These are phyloP conservation scores for Tromatobia lineatoria DNA, from an alignment of 2,888 invertebrate species.

Conservation along the genomic window DNA sequence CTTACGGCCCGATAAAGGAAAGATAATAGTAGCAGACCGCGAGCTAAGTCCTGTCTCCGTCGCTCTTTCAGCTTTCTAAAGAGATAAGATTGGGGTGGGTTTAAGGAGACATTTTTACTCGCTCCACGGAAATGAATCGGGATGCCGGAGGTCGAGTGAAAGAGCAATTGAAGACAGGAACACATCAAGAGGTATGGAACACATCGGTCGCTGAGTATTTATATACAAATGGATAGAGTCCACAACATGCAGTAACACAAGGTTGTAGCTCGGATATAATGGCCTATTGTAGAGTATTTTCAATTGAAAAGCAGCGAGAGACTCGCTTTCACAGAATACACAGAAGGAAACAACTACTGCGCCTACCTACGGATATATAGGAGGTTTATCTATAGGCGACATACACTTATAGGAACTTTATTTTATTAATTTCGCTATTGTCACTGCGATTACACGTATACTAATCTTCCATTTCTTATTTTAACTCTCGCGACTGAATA, in stretches of 20 bases:
- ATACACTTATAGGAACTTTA: neutral
- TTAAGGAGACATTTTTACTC: constrained; percentile 53
- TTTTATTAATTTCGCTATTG: neutral
- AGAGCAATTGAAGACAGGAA: neutral
- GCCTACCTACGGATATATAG: neutral
- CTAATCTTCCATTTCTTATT: neutral
- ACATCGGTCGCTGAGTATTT: neutral
- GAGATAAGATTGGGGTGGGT: constrained; percentile 62
- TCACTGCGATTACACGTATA: neutral
- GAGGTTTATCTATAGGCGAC: neutral
- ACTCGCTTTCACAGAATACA: neutral
- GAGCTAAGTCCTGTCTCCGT: constrained; percentile 30
- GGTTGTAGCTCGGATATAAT: neutral
- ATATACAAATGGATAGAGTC: neutral
- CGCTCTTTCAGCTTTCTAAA: constrained; percentile 35
- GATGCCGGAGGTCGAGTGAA: neutral
- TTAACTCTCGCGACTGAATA: neutral
- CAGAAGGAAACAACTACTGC: neutral
- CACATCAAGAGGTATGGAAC: neutral
- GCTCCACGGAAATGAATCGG: neutral
- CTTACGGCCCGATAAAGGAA: constrained; percentile 70
- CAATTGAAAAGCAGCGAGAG: neutral
- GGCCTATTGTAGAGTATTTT: neutral
- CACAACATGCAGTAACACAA: neutral
- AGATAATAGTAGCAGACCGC: constrained; percentile 71